These are phyloP conservation scores for Cerastis leucographa DNA, from an alignment of 2,888 invertebrate genomes.

Conservation along the genomic window DNA sequence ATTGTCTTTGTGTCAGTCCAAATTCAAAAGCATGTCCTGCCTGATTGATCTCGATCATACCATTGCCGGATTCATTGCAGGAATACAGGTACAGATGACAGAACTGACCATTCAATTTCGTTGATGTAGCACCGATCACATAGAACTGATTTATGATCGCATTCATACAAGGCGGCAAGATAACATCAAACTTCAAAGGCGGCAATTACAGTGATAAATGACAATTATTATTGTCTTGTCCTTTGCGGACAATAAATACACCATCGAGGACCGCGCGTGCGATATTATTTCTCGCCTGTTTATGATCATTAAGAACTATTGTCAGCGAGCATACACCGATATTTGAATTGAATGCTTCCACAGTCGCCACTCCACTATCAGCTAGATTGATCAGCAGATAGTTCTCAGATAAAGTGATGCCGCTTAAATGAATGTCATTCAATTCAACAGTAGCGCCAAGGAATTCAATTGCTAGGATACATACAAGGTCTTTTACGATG, in stretches of 20 bases:
- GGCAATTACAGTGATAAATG: constrained; percentile 89
- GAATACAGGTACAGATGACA: constrained; percentile 63
- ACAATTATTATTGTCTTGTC: constrained; percentile 86
- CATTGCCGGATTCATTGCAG: constrained; percentile 51
- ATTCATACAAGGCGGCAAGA: constrained; percentile 82
- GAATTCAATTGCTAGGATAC: constrained; percentile 48
- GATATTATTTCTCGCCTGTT: constrained; percentile 87
- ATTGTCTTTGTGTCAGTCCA: constrained; percentile 20
- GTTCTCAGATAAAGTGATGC: constrained; percentile 79
- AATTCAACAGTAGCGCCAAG: constrained; percentile 63
- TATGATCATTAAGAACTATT: constrained; percentile 88
- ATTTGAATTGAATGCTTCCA: constrained; percentile 89
- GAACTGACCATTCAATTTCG: constrained; percentile 70
- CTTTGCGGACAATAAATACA: constrained; percentile 87
- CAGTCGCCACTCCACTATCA: constrained; percentile 82
- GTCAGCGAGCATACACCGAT: constrained; percentile 82
- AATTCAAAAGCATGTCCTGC: constrained; percentile 43
- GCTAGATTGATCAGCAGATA: constrained; percentile 84
- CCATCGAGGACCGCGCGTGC: constrained; percentile 80
- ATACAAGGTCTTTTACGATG: constrained; percentile 39
- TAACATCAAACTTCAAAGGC: constrained; percentile 89
- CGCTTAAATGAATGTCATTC: constrained; percentile 68
- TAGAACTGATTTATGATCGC: constrained; percentile 79
- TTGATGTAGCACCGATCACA: constrained; percentile 75
- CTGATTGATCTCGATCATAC: constrained; percentile 57